Base-by-base conservation (phyloP, 2,113 vertebrate species). In the Lepus europaeus region DNA sequence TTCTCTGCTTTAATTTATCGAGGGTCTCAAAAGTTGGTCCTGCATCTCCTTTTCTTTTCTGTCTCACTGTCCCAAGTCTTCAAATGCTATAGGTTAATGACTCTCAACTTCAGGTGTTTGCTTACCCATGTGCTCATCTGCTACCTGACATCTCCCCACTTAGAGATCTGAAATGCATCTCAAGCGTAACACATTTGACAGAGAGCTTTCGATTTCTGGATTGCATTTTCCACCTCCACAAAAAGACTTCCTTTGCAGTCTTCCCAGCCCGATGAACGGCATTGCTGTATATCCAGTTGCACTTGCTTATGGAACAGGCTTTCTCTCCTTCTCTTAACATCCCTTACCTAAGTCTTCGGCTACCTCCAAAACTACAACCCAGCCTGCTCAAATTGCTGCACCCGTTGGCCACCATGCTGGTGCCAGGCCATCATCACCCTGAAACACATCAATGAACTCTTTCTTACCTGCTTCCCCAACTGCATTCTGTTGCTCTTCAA, bases 351-450 rank as follows among this genome's bases (percentile, higher is more conserved):
- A 70, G 27, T 61, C 25, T 12, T 13, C n/a, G 74, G 51, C 6
- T 29, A 2, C 16, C 23, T 85, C 36, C 89, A 19, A 78, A 68
- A 39, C 63, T 14, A 20, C 69, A 85, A 33, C 66, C 59, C 13
- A 27, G 0, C 69, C 27, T 78, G 13, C 17, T 12, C 31, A 27
- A 0, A 1, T 64, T 4, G 4, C 1, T 49, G 6, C 8, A 12
- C 23, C 8, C 3, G 9, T 53, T 76, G 29, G 25, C 56, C 6
- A 33, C 45, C 3, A 20, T 36, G 27, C 36, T 39, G 29, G 14
- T 51, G 31, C 66, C 51, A 27, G 31, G 59, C 7, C 16, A 9
- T 23, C 33, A 39, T 64, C 53, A 29, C 53, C 72, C 74, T 77
- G 80, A 49, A 89, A 29, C 25, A 25, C 1, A 1, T 64, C n/a